Evolutionary conservation across 2,797 vertebrate species (phyloP), one percentile per base, ranked within the genome.

Genomic region (Sebastes ruberrimus): DNA sequence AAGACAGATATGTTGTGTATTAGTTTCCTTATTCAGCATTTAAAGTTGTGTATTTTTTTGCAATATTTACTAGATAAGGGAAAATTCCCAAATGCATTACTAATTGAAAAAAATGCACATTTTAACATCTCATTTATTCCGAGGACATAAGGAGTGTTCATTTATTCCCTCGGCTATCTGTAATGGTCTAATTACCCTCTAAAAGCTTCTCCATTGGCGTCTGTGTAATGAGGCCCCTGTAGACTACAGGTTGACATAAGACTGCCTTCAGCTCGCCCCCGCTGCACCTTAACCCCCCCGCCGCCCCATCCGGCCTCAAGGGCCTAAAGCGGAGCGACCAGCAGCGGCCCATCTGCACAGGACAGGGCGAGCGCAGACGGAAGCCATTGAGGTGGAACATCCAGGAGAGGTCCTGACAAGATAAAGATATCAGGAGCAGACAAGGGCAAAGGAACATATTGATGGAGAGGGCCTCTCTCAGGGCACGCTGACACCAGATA

Each of bases 381-480:
- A 94, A 94, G 93, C 92, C 84, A 87, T 53, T 90, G 93, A 94
- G 93, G 94, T 94, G 94, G 93, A 95, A 94, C 93, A 86, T 92
- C 82, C 88, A 93, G 93, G 86, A 94, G 91, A 94, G 88, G 84
- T 88, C 88, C 92, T 95, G 93, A 94, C 93, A 94, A 95, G 94
- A 95, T 94, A 95, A 94, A 95, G 95, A 94, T 94, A 94, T 95
- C 93, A 93, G 94, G 86, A 94, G 93, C 91, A 94, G 95, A 95
- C 95, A 95, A 96, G 95, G 94, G 95, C 94, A 95, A 93, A 95
- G 90, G 93, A 94, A 91, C 94, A 95, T 95, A 94, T 94, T 94
- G 95, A 96, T 93, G 91, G 92, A 95, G 92, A 92, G 89, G 84
- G 90, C 92, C 93, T 92, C 92, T 93, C 85, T 88, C 88, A 88